A percentile compares a stretch with the other conserved stretches of the same genome.
Evolutionary conservation across 23 tunicate species (phyloP).

Genomic region (Ciona savignyi): DNA sequence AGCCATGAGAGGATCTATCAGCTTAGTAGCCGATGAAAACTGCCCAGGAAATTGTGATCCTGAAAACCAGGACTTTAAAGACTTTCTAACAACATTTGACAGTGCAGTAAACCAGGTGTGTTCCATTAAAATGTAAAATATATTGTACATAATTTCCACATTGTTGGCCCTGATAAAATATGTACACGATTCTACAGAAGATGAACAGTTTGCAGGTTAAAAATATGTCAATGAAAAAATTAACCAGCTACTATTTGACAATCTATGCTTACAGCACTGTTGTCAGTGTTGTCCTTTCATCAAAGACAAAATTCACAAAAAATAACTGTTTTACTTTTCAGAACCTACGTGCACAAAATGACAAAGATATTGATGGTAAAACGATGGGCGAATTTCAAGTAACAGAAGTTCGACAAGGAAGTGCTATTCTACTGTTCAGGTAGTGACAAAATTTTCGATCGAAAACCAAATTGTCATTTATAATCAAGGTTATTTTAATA

Average conservation of each 20-base stretch:
- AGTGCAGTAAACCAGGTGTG: slow-evolving; percentile 27
- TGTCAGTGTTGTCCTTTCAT: too few relatives aligned
- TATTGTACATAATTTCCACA: too few relatives aligned
- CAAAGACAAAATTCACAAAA: too few relatives aligned
- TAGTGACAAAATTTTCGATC: background rate
- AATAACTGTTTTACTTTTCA: slow-evolving; percentile 10
- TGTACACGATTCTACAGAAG: too few relatives aligned
- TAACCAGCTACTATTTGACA: too few relatives aligned
- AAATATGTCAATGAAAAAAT: too few relatives aligned
- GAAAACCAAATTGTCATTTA: too few relatives aligned
- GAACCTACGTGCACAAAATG: slow-evolving; percentile 23
- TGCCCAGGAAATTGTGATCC: slow-evolving; percentile 69
- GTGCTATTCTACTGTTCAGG: slow-evolving; percentile 53
- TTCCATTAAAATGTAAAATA: too few relatives aligned
- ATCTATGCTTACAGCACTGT: too few relatives aligned
- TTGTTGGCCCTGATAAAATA: too few relatives aligned
- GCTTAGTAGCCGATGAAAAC: slow-evolving; percentile 35
- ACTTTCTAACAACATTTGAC: slow-evolving; percentile 23
- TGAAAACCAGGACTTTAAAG: slow-evolving; percentile 16
- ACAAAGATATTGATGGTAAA: slow-evolving; percentile 21
- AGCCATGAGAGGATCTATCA: slow-evolving; percentile 24
- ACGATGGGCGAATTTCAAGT: slow-evolving; percentile 25
- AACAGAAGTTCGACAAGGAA: slow-evolving; percentile 32
- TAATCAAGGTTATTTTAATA: too few relatives aligned
- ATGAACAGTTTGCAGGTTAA: too few relatives aligned